Evolutionary conservation across 92 coral and sea anemone species (phyloP).

Genomic region (Pocillopora grandis): DNA sequence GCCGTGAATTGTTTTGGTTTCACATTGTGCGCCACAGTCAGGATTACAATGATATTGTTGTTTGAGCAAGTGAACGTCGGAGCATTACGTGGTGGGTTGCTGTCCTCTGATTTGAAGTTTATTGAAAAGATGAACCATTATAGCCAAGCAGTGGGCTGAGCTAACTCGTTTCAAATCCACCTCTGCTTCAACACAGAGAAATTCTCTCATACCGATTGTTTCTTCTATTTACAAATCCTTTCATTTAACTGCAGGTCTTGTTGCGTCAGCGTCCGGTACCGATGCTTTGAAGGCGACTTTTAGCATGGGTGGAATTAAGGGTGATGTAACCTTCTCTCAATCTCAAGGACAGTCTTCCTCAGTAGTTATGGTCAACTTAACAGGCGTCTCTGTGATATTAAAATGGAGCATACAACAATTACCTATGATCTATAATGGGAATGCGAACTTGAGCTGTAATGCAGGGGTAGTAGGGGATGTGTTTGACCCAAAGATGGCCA

Average conservation of each 20-base stretch:
- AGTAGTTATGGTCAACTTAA: constrained; percentile 59
- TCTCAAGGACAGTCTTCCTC: constrained; percentile 41
- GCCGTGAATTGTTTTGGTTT: too few relatives aligned
- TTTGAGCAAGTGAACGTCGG: too few relatives aligned
- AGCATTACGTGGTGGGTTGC: too few relatives aligned
- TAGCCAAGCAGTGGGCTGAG: too few relatives aligned
- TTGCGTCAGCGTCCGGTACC: not conserved
- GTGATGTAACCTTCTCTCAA: constrained; percentile 74
- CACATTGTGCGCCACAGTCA: too few relatives aligned
- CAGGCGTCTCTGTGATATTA: constrained; percentile 67
- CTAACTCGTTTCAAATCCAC: too few relatives aligned
- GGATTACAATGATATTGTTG: too few relatives aligned
- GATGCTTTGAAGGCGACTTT: constrained; percentile 53
- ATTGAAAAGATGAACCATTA: not conserved
- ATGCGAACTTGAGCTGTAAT: constrained; percentile 67
- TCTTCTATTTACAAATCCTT: not conserved
- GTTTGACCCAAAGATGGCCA: constrained; percentile 72
- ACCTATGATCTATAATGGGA: constrained; percentile 91
- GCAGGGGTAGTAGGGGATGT: constrained; percentile 55
- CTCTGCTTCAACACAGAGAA: not conserved
- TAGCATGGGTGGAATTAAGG: constrained; percentile 89
- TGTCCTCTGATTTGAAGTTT: too few relatives aligned
- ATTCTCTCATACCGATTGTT: not conserved
- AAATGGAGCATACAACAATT: constrained; percentile 67
- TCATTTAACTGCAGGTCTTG: constrained; percentile 25